Evolutionary conservation across 2,888 invertebrate genomes (phyloP).

Genomic region (Nephrotoma flavescens): DNA sequence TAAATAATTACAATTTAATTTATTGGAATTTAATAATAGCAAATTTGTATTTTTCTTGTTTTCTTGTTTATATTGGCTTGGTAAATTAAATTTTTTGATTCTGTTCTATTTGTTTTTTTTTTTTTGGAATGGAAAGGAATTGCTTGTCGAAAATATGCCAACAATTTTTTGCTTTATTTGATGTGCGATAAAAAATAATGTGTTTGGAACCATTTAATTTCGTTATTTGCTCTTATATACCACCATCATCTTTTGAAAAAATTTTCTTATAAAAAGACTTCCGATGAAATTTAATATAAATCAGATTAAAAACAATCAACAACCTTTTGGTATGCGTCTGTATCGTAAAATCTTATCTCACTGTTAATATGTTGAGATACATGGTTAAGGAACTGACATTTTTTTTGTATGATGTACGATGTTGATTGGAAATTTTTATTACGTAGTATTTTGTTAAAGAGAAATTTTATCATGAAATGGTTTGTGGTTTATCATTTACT

Average conservation of each 20-base stretch:
- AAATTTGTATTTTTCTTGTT: background rate
- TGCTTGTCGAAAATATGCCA: background rate
- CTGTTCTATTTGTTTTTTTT: background rate
- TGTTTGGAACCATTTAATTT: background rate
- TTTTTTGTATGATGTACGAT: background rate
- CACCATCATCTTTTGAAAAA: background rate
- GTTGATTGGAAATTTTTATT: background rate
- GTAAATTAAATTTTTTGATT: background rate
- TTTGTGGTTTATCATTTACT: too few species aligned
- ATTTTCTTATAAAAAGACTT: background rate
- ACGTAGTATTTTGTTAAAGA: too few species aligned
- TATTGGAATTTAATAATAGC: background rate
- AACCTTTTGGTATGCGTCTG: background rate
- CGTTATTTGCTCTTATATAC: background rate
- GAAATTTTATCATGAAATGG: too few species aligned
- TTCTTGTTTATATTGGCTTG: background rate
- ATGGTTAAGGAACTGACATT: background rate
- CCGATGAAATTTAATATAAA: background rate
- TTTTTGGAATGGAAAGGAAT: background rate
- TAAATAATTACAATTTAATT: background rate
- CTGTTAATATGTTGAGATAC: background rate
- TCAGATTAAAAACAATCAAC: background rate
- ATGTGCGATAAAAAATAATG: background rate
- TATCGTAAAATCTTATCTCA: background rate
- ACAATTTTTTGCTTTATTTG: background rate